Base-by-base conservation (phyloP, 2,113 vertebrate species). In the Platanista minor region DNA sequence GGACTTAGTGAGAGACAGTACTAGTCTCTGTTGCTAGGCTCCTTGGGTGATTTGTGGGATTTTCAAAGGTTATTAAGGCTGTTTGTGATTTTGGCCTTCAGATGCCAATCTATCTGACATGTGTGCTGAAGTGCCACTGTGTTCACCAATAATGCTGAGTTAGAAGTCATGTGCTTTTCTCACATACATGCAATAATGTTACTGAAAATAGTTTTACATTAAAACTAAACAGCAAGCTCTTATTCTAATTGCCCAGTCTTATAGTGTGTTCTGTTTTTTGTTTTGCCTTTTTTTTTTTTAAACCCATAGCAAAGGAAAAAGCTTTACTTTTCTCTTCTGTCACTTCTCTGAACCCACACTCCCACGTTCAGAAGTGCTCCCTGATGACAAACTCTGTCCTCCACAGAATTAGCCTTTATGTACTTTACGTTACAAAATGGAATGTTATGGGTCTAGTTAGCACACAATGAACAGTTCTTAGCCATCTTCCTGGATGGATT, bases 101-200 rank as follows among this genome's bases (percentile, higher is more conserved):
- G n/a, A 33, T 10, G 46, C 75, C 57, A 49, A 0, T 14, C 25
- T 39, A 0, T 25, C 29, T 1, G 0, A 1, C 11, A 8, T 43
- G 21, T n/a, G 13, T 61, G 78, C 61, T 72, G 62, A 54, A 52
- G 25, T 80, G 71, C 52, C 81, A 7, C 78, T 20, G 33, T 43
- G 5, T 5, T 80, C 54, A 20, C n/a, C 39, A 11, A 4, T 4
- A 49, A 52, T 5, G 9, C 94, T 29, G 64, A 46, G 18, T 69
- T 46, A 62, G 71, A 21, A 81, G 52, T 12, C 10, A 17, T 0
- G 1, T 27, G 78, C 78, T 62, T 72, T 62, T 46, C 46, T 64
- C 27, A 7, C 27, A 6, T 36, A 41, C 39, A 5, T 41, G 9
- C 59, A 36, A 25, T 52, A 72, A 49, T 71, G 5, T 85, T 33